Evolutionary conservation across 2,113 vertebrate genomes (phyloP).

Genomic region (Amphiprion ocellaris): DNA sequence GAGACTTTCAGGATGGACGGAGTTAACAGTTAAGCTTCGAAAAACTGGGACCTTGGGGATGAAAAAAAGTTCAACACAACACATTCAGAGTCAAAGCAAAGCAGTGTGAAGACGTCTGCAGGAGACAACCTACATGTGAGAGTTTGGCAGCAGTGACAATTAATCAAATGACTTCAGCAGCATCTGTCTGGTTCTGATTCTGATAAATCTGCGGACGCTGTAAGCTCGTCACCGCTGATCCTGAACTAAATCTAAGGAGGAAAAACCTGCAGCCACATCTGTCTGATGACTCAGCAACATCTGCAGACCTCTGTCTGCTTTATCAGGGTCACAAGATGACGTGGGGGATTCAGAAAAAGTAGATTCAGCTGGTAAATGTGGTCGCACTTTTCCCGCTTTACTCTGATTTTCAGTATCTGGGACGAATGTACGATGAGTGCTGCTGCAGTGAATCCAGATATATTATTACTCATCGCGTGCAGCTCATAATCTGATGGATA

Average conservation of each 20-base stretch:
- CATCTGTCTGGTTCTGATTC: conserved; percentile 60
- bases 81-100: not conserved
- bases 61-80: not conserved
- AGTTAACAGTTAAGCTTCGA: too few species aligned
- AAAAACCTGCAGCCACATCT: conserved; percentile 36
- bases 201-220: conserved; percentile 15
- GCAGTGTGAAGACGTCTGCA: conserved; percentile 20
- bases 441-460: conserved; percentile 13
- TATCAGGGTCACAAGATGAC: not conserved
- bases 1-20: too few species aligned
- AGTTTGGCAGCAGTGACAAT: conserved; percentile 9
- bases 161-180: conserved; percentile 38
- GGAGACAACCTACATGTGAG: conserved; percentile 6
- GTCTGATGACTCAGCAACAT: conserved; percentile 10
- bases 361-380: not conserved
- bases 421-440: not conserved
- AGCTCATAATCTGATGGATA: conserved; percentile 55
- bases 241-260: conserved; percentile 51
- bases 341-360: not conserved
- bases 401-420: not conserved
- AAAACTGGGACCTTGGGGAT: too few species aligned
- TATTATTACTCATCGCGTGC: conserved; percentile 30
- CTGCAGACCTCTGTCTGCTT: conserved; percentile 21
- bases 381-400: not conserved
- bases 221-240: conserved; percentile 37